Base-by-base conservation (phyloP, 1,140 invertebrate species). In the Holcopasites calliopsidis region DNA sequence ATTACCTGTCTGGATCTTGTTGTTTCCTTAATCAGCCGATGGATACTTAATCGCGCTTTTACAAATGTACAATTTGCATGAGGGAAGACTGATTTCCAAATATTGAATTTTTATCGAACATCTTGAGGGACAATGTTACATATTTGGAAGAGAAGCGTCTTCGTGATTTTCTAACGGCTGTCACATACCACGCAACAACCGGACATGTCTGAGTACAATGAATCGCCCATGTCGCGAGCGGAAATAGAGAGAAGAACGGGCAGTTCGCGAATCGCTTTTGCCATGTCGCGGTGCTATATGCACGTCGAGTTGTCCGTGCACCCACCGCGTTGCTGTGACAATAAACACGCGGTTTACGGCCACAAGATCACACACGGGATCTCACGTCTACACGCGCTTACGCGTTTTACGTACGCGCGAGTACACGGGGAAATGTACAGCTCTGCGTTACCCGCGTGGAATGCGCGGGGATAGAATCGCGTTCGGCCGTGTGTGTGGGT, bases 271-370 rank as follows among this genome's bases (percentile, higher is more conserved):
- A 65, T 42, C 58, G 47, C 75, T 70, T 69, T n/a, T 52, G 54
- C 72, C 72, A 50, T 57, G 47, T 33, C 31, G 61, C 40, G 52
- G 73, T 47, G 33, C 69, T 40, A 50, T 75, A 42, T 83, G 80
- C n/a, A 79, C 70, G 62, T 79, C 61, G 68, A 33, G 50, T 62
- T 77, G n/a, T 55, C 66, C 68, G 40, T 71, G 79, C 68, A 75
- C 58, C 55, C 76, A 70, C 60, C 70, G 50, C 60, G 16, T 78
- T 23, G 65, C 23, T 70, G 10, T 49, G 60, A 82, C 80, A 78
- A 82, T 83, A 77, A 82, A 82, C 75, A 61, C 52, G 33, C 65
- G 70, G 28, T 72, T 77, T 62, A 73, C 70, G 52, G 26, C 40
- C 42, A 18, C 6, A 64, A 31, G 44, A 69, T 26, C 40, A 13